Evolutionary conservation across 2,113 vertebrate genomes (phyloP), one percentile per base, ranked within the genome.

Genomic region (Lichenostomus cassidix): DNA sequence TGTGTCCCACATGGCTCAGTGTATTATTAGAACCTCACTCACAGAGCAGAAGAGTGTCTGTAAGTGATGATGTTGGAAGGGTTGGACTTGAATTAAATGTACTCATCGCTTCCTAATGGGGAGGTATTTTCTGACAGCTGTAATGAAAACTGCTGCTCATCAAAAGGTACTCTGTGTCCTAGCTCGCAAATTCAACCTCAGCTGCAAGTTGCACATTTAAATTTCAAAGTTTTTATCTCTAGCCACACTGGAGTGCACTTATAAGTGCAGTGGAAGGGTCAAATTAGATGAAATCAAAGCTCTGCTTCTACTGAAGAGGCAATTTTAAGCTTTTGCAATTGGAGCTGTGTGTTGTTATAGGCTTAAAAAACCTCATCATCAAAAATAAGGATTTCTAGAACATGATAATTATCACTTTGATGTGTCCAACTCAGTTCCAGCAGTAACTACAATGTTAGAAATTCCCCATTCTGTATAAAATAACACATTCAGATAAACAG

Each of bases 191-290:
- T 95, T 91, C 90, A 94, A 95, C 94, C 94, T 97, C 95, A 94
- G 71, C 94, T 95, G 85, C 93, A 96, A 98, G 97, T 96, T 96
- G 96, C 65, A 96, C 89, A 95, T 98, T 98, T 97, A 95, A 84
- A 95, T 98, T 97, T 97, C 97, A 97, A 97, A 97, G 96, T 97
- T 98, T 96, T 94, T 94, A 91, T 96, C 94, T 94, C 92, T 92
- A 96, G 91, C 84, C 83, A 58, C 74, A 91, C 44, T 90, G 87
- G 89, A 97, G 83, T 96, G 96, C 80, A 94, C 80, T 97, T 96
- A 80, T 60, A 97, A 95, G 91, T 95, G 73, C 21, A 0, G 94
- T 95, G 65, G 88, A 95, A 86, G 86, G 95, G 95, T 94, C 80
- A 75, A 71, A 96, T 96, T 93, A 96, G 88, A 96, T 87, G 83